Percentiles rank a stretch among this genome's conserved stretches.
Evolutionary conservation across 2,888 invertebrate species (phyloP).

Genomic region (Conistra vaccinii): DNA sequence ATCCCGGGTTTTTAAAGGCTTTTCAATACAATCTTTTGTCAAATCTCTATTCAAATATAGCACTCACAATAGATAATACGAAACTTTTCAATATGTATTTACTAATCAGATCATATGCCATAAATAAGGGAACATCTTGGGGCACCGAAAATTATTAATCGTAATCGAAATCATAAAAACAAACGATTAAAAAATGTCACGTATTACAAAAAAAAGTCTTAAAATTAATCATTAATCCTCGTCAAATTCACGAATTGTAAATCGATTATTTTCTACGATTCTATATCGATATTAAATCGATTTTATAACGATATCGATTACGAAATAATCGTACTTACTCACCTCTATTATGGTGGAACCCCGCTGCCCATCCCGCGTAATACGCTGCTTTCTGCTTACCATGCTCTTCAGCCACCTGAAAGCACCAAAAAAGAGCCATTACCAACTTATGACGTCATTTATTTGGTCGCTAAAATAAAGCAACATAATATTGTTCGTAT

Average conservation of each 20-base stretch:
- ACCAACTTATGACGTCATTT: background rate
- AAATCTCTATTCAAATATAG: background rate
- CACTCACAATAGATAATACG: background rate
- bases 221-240: background rate
- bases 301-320: slow-evolving; percentile 4
- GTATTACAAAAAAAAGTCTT: background rate
- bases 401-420: slow-evolving; percentile 95
- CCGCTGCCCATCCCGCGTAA: slow-evolving; percentile 93
- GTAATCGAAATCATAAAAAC: background rate
- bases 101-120: background rate
- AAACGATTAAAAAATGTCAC: background rate
- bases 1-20: background rate
- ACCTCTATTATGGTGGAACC: slow-evolving; percentile 92
- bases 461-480: slow-evolving; percentile 21
- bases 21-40: background rate
- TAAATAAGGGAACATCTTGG: background rate
- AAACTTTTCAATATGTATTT: background rate
- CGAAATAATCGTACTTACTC: slow-evolving; percentile 57
- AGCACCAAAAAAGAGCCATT: slow-evolving; percentile 35
- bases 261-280: slow-evolving; percentile 1
- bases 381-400: slow-evolving; percentile 95
- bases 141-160: background rate
- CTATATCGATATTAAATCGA: background rate
- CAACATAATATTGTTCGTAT: slow-evolving; percentile 28
- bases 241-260: background rate